phyloP scores from a whole-genome alignment of 2,888 invertebrate species.

The Caenorhabditis uteleia region DNA sequence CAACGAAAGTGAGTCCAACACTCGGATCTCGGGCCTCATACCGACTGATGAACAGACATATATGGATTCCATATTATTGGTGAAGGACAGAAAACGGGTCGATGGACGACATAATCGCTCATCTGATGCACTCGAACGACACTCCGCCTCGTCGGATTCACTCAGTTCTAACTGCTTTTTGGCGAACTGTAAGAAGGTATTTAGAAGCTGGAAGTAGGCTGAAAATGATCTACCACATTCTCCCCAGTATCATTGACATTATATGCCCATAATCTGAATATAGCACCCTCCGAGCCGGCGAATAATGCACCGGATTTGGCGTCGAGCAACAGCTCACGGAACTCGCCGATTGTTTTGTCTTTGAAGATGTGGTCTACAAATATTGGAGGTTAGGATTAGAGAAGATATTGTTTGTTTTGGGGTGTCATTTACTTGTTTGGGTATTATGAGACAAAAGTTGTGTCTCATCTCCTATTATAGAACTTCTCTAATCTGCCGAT shows the following conservation, averaged over 20 bases:
- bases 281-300: constrained; percentile 67
- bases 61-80: constrained; percentile 42
- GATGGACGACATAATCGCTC: constrained; percentile 55
- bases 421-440: too few species aligned
- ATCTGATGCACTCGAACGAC: constrained; percentile 53
- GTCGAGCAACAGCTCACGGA: constrained; percentile 64
- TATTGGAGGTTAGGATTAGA: too few species aligned
- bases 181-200: constrained; percentile 55
- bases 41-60: constrained; percentile 57
- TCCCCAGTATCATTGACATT: constrained; percentile 69
- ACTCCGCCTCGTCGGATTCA: constrained; percentile 58
- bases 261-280: constrained; percentile 67
- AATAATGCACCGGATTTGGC: constrained; percentile 62
- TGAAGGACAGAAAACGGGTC: constrained; percentile 42
- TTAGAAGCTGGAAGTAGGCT: background rate
- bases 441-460: too few species aligned
- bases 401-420: too few species aligned
- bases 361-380: constrained; percentile 66
- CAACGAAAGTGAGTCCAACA: constrained; percentile 45
- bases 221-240: constrained; percentile 48
- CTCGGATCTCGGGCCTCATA: constrained; percentile 63
- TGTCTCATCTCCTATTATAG: too few species aligned
- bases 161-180: constrained; percentile 51
- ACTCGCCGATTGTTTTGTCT: constrained; percentile 54
- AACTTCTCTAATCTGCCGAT: too few species aligned